A percentile compares a stretch with the other conserved stretches of the same genome.
Conservation (phyloP, 2,113 vertebrate genomes). For the Notarius quadriscutis region DNA sequence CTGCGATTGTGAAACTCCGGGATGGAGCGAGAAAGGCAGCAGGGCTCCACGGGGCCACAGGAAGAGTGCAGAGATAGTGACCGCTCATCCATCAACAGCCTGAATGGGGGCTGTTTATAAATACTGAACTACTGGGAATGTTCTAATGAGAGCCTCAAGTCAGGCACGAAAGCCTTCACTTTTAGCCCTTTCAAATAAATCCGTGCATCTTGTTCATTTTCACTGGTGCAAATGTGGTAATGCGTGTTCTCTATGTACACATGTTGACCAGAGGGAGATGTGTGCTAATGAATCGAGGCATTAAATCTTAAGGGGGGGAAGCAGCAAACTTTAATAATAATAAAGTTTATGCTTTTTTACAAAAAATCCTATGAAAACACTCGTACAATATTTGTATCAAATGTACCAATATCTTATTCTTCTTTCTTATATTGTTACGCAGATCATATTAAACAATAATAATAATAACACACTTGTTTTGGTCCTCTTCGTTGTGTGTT, state of each 20-base stretch:
- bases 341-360: background rate
- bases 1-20: constrained; percentile 69
- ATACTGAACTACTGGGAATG: constrained; percentile 71
- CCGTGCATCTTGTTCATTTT: background rate
- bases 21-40: constrained; percentile 54
- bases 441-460: background rate
- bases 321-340: background rate
- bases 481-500: background rate
- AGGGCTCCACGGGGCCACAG: constrained; percentile 59
- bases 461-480: background rate
- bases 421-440: background rate
- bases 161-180: constrained; percentile 26
- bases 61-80: constrained; percentile 68
- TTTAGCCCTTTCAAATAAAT: background rate
- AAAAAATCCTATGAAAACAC: background rate
- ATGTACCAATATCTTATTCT: background rate
- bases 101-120: constrained; percentile 75
- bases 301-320: background rate
- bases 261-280: background rate
- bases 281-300: background rate
- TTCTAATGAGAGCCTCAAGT: constrained; percentile 71
- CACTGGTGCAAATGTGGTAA: background rate
- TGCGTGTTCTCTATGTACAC: background rate
- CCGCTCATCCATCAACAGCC: constrained; percentile 69
- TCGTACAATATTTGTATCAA: background rate